Conservation (phyloP, 2,797 vertebrate species). For the Centropyge bicolor region DNA sequence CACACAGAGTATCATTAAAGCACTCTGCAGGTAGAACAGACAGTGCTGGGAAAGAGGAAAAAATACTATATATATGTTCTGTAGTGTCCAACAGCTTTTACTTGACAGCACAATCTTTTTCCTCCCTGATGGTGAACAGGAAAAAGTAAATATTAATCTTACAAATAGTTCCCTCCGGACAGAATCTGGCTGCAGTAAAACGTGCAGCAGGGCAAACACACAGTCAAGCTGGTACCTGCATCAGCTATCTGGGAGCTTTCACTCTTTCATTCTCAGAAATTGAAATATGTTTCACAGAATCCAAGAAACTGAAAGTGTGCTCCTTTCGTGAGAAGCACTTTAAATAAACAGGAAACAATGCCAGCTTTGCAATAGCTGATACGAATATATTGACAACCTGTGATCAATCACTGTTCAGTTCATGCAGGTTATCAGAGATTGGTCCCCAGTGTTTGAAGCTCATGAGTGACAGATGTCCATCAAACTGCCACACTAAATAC, state of each 20-base stretch:
- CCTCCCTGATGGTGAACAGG: neutral
- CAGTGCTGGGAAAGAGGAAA: neutral
- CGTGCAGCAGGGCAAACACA: neutral
- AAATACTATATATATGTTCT: neutral
- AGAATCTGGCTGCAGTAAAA: constrained; percentile 11
- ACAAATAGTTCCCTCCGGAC: constrained; percentile 1
- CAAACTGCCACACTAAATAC: neutral
- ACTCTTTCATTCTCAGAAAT: constrained; percentile 29
- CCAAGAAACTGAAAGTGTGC: neutral
- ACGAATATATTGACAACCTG: neutral
- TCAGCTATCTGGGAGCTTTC: neutral
- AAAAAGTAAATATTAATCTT: constrained; percentile 14
- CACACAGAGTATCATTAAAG: constrained; percentile 14
- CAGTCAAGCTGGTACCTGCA: constrained; percentile 22
- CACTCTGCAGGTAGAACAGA: neutral
- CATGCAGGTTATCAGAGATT: neutral
- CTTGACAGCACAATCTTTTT: neutral
- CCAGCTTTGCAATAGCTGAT: neutral
- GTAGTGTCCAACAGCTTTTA: neutral
- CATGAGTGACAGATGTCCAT: neutral
- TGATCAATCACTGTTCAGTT: neutral
- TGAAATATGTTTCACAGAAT: constrained; percentile 11
- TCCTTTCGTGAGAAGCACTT: neutral
- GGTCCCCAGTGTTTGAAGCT: too few species aligned
- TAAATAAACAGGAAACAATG: neutral